phyloP scores from a whole-genome alignment of 2,113 vertebrate genomes.

The Setophaga petechia region DNA sequence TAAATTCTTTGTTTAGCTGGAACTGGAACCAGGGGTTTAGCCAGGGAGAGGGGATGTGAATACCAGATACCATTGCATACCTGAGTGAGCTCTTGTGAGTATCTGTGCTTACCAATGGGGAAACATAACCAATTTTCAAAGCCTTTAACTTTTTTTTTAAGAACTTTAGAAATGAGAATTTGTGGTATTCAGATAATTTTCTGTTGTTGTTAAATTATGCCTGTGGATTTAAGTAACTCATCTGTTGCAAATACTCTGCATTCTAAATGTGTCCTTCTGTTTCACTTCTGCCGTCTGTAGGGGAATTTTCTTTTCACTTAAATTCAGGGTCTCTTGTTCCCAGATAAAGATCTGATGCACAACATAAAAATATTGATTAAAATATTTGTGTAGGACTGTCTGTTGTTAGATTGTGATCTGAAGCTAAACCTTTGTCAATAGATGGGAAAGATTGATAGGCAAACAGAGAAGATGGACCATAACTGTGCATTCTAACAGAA shows the following conservation, averaged over 20 bases:
- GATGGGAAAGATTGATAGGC: background rate
- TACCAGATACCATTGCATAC: background rate
- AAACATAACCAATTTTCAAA: background rate
- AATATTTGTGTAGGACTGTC: background rate
- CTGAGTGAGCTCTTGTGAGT: background rate
- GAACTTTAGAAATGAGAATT: background rate
- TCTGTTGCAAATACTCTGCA: background rate
- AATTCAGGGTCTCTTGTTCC: background rate
- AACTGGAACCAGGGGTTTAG: background rate
- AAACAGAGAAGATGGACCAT: background rate
- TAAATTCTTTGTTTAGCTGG: background rate
- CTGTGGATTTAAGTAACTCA: background rate
- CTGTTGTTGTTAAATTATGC: background rate
- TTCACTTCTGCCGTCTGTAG: background rate
- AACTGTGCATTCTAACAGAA: background rate
- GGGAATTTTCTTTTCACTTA: background rate
- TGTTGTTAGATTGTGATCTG: slow-evolving; percentile 3
- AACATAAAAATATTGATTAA: slow-evolving; percentile 5
- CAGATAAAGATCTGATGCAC: background rate
- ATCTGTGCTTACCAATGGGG: background rate
- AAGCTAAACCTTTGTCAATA: background rate
- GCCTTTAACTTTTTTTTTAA: background rate
- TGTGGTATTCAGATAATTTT: background rate
- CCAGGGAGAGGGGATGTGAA: background rate
- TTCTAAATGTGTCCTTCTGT: background rate